Percentiles rank a stretch among this genome's conserved stretches.
These are phyloP conservation scores for Branchinecta lynchi DNA, from an alignment of 1,140 invertebrate genomes.

Conservation along the genomic window DNA sequence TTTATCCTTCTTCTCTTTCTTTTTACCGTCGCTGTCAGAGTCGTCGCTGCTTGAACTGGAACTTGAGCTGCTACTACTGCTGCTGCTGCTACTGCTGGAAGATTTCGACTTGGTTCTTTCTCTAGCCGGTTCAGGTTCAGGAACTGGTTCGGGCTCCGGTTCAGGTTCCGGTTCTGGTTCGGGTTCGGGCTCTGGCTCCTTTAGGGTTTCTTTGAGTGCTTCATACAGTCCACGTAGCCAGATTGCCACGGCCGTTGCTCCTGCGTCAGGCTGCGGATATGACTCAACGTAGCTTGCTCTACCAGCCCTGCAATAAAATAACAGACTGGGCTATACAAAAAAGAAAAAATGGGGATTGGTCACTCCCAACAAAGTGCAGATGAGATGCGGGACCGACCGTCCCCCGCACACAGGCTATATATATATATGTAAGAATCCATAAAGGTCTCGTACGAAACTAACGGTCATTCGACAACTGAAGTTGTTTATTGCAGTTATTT, in stretches of 20 bases:
- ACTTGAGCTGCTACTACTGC: slow-evolving; percentile 15
- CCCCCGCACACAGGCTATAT: no score
- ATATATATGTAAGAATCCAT: no score
- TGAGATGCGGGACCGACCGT: no score
- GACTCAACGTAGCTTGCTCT: slow-evolving; percentile 33
- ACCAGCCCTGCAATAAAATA: slow-evolving; percentile 33
- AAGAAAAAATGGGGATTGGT: no score
- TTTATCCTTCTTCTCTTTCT: not conserved
- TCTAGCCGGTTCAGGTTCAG: not conserved
- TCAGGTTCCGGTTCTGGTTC: slow-evolving; percentile 18
- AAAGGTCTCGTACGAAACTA: no score
- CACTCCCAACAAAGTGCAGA: no score
- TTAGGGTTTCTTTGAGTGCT: slow-evolving; percentile 11
- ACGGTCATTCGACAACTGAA: no score
- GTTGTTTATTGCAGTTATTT: no score
- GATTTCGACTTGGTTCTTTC: slow-evolving; percentile 12
- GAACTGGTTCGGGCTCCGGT: slow-evolving; percentile 6
- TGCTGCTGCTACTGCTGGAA: slow-evolving; percentile 11
- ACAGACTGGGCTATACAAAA: no score
- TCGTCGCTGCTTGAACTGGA: slow-evolving; percentile 1
- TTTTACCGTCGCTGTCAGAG: not conserved
- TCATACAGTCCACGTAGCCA: slow-evolving; percentile 38
- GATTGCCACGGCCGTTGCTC: slow-evolving; percentile 43
- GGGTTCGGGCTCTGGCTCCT: slow-evolving; percentile 18
- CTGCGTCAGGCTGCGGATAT: slow-evolving; percentile 40